A percentile compares a stretch with the other conserved stretches of the same genome.
Conservation (phyloP, 2,113 vertebrate species). For the Chaenogobius annularis region DNA sequence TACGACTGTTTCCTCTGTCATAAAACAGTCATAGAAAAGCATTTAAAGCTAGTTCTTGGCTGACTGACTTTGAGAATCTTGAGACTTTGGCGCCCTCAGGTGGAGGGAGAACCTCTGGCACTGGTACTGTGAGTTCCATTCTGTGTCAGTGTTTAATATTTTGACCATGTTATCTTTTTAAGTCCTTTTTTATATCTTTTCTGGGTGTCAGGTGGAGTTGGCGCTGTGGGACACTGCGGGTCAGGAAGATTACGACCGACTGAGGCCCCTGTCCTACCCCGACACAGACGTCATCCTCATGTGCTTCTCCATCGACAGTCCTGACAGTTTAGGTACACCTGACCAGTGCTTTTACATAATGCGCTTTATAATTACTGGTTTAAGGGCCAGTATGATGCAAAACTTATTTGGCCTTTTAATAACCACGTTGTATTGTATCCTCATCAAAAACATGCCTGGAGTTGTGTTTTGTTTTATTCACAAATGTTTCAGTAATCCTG, state of each 20-base stretch:
- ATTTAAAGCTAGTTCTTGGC: too few relatives aligned
- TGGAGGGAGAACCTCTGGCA: neutral
- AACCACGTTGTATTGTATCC: too few relatives aligned
- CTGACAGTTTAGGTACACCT: conserved; percentile 89
- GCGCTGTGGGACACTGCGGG: conserved; percentile 96
- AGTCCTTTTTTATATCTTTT: neutral
- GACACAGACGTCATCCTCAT: conserved; percentile 98
- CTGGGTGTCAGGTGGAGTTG: conserved; percentile 86
- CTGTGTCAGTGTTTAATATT: neutral
- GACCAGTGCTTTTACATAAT: neutral
- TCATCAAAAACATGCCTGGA: too few relatives aligned
- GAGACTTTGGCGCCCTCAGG: neutral
- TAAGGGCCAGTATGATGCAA: too few relatives aligned
- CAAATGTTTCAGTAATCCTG: too few relatives aligned
- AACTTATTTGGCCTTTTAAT: too few relatives aligned
- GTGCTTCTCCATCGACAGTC: conserved; percentile 99
- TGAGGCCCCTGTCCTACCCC: conserved; percentile 94
- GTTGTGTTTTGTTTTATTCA: too few relatives aligned
- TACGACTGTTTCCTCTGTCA: too few relatives aligned
- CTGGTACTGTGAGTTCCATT: neutral
- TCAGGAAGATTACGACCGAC: conserved; percentile 96
- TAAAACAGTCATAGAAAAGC: too few relatives aligned
- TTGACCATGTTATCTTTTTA: neutral
- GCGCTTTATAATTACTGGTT: neutral
- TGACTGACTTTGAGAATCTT: too few relatives aligned